phyloP scores from a whole-genome alignment of 1,140 invertebrate species.

The Himalopsyche phryganea region DNA sequence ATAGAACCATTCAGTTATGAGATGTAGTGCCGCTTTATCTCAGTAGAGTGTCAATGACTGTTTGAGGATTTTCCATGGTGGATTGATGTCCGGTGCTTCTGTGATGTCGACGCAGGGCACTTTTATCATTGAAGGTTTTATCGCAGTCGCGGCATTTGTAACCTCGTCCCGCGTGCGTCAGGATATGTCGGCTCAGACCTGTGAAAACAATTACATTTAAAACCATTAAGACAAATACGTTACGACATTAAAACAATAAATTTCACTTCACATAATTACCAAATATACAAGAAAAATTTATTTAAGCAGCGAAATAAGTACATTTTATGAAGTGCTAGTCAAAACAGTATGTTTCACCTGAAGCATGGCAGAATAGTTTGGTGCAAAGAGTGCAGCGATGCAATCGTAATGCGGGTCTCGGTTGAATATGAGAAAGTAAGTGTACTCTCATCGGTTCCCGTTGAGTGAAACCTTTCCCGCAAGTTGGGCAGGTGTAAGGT shows the following conservation, averaged over 20 bases:
- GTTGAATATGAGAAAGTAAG: conserved; percentile 57
- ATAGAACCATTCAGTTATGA: no score
- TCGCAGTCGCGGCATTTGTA: conserved; percentile 65
- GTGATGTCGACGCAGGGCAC: conserved; percentile 60
- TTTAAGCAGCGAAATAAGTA: no score
- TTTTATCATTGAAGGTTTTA: conserved; percentile 68
- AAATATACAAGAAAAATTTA: no score
- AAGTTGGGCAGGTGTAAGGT: conserved; percentile 74
- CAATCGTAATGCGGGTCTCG: conserved; percentile 55
- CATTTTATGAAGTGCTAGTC: no score
- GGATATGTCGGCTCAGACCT: conserved; percentile 66
- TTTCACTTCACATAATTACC: no score
- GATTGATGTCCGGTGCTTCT: conserved; percentile 24
- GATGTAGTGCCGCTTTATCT: no score
- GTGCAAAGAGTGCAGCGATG: conserved; percentile 67
- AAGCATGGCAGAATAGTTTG: conserved; percentile 62
- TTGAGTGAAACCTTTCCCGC: conserved; percentile 71
- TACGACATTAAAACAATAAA: no score
- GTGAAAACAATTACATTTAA: no score
- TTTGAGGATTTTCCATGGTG: background rate
- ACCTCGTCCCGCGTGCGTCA: conserved; percentile 64
- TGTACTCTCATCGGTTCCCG: conserved; percentile 64
- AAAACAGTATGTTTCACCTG: no score
- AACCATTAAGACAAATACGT: no score
- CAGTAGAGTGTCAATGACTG: no score